Evolutionary conservation across 2,113 vertebrate species (phyloP).

Genomic region (Chaetura pelagica): DNA sequence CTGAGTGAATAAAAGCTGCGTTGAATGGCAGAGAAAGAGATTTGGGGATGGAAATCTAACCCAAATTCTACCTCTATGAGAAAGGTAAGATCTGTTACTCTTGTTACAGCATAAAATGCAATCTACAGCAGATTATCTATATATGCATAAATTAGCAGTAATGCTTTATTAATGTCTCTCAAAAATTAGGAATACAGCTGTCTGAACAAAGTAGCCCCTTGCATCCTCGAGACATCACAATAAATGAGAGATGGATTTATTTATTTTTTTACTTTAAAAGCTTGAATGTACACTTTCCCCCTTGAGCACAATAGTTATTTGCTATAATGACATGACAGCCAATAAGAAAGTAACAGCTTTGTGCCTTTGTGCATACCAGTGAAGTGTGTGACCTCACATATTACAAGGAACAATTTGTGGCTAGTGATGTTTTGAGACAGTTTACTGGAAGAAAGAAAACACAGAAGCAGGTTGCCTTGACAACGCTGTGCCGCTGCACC

Average conservation of each 20-base stretch:
- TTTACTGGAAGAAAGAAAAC: conserved; percentile 54
- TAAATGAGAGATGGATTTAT: neutral
- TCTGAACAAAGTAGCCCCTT: conserved; percentile 13
- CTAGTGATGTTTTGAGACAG: conserved; percentile 37
- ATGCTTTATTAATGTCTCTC: neutral
- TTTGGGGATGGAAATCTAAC: neutral
- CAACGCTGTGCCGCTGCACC: conserved; percentile 32
- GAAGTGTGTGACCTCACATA: conserved; percentile 39
- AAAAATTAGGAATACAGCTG: conserved; percentile 1
- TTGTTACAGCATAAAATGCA: neutral
- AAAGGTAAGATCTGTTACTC: neutral
- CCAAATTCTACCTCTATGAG: neutral
- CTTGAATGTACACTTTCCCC: conserved; percentile 44
- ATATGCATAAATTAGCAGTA: conserved; percentile 40
- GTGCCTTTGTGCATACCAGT: conserved; percentile 50
- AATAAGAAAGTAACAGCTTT: conserved; percentile 55
- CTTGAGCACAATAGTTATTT: conserved; percentile 36
- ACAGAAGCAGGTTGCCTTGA: conserved; percentile 73
- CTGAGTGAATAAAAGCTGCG: neutral
- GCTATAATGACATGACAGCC: conserved; percentile 15
- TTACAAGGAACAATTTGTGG: conserved; percentile 35
- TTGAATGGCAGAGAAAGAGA: neutral
- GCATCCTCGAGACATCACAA: neutral
- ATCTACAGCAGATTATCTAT: neutral
- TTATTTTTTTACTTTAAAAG: conserved; percentile 55